Evolutionary conservation across 2,888 invertebrate species (phyloP).

Genomic region (Stenchaetothrips biformis): DNA sequence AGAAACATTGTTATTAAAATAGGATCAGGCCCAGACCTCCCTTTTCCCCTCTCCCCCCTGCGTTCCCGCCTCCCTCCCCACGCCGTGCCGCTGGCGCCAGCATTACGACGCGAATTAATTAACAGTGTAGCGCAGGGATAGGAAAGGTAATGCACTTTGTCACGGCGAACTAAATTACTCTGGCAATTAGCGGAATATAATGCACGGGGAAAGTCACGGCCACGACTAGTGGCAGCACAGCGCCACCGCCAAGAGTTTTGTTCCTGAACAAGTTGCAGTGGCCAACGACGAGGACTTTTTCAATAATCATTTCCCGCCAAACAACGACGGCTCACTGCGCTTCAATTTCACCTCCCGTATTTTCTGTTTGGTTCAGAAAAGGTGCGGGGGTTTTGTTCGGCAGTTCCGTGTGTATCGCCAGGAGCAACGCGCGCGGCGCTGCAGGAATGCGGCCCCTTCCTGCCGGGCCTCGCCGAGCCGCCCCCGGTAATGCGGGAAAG

Average conservation of each 20-base stretch:
- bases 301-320: too few relatives aligned
- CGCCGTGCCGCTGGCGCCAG: not conserved
- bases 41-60: not conserved
- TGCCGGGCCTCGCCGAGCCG: not conserved
- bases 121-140: not conserved
- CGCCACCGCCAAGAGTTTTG: too few relatives aligned
- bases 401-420: not conserved
- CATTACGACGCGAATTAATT: constrained; percentile 4
- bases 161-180: constrained; percentile 9
- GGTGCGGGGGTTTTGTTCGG: too few relatives aligned
- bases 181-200: constrained; percentile 8
- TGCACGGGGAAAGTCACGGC: not conserved
- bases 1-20: constrained; percentile 24
- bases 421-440: not conserved
- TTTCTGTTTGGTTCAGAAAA: too few relatives aligned
- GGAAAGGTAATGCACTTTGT: constrained; percentile 21
- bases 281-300: too few relatives aligned
- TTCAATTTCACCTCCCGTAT: too few relatives aligned
- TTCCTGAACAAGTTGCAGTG: too few relatives aligned
- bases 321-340: too few relatives aligned
- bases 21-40: not conserved
- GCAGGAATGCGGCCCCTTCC: not conserved
- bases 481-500: not conserved
- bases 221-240: too few relatives aligned
- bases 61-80: not conserved